phyloP scores from a whole-genome alignment of 2,888 invertebrate genomes.

The Blastobasis adustella region DNA sequence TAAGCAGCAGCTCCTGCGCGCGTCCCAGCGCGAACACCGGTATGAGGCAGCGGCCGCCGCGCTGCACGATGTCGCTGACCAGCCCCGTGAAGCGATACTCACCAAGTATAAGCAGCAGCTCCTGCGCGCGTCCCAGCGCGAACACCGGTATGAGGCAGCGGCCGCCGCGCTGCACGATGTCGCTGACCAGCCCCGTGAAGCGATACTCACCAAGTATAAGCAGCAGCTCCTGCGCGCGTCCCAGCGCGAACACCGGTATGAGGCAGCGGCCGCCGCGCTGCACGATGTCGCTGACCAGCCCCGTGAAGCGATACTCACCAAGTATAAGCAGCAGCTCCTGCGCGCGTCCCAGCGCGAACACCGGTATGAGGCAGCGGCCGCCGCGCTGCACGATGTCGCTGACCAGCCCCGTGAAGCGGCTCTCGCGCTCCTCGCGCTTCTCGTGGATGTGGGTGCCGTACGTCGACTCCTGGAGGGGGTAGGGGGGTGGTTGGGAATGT shows the following conservation, averaged over 20 bases:
- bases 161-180: slow-evolving; percentile 97
- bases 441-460: slow-evolving; percentile 99
- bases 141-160: slow-evolving; percentile 99
- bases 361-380: slow-evolving; percentile 98
- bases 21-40: slow-evolving; percentile 99
- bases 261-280: slow-evolving; percentile 97
- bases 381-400: slow-evolving; percentile 97
- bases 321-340: slow-evolving; percentile 95
- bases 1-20: slow-evolving; percentile 95
- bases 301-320: slow-evolving; percentile 86
- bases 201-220: slow-evolving; percentile 88
- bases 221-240: slow-evolving; percentile 96
- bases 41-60: slow-evolving; percentile 98
- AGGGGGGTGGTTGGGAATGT: neutral
- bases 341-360: slow-evolving; percentile 97
- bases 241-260: slow-evolving; percentile 98
- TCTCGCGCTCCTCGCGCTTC: slow-evolving; percentile 96
- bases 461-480: slow-evolving; percentile 87
- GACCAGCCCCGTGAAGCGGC: slow-evolving; percentile 92
- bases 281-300: slow-evolving; percentile 95
- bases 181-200: slow-evolving; percentile 93
- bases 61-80: slow-evolving; percentile 95
- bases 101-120: slow-evolving; percentile 91
- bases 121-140: slow-evolving; percentile 97
- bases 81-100: slow-evolving; percentile 88